phyloP scores from a whole-genome alignment of 2,797 vertebrate species.

The Liasis olivaceus region DNA sequence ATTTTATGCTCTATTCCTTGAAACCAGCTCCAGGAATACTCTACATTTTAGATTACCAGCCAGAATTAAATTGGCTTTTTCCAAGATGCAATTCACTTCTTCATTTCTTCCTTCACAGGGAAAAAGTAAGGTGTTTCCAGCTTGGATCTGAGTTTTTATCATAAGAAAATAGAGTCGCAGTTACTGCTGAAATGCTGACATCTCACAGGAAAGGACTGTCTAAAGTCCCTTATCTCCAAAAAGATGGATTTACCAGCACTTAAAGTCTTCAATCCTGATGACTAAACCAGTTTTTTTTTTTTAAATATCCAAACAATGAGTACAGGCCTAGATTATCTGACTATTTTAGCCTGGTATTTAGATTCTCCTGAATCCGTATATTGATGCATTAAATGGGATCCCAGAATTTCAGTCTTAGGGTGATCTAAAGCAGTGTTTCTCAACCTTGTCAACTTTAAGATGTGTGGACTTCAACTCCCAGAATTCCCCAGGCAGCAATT shows the following conservation, averaged over 20 bases:
- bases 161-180: not conserved
- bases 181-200: not conserved
- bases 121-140: not conserved
- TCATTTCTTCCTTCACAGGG: not conserved
- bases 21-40: not conserved
- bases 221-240: slow-evolving; percentile 18
- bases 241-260: slow-evolving; percentile 9
- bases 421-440: not conserved
- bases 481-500: no score
- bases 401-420: not conserved
- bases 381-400: not conserved
- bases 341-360: not conserved
- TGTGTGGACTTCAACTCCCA: no score
- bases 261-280: not conserved
- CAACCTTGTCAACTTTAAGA: no score
- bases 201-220: slow-evolving; percentile 1
- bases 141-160: not conserved
- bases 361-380: not conserved
- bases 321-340: not conserved
- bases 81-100: not conserved
- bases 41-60: not conserved
- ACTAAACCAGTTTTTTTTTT: not conserved
- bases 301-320: not conserved
- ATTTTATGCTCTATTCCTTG: not conserved
- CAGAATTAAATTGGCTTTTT: not conserved